Conservation (phyloP, 2,888 invertebrate genomes). For the Torymus auratus region DNA sequence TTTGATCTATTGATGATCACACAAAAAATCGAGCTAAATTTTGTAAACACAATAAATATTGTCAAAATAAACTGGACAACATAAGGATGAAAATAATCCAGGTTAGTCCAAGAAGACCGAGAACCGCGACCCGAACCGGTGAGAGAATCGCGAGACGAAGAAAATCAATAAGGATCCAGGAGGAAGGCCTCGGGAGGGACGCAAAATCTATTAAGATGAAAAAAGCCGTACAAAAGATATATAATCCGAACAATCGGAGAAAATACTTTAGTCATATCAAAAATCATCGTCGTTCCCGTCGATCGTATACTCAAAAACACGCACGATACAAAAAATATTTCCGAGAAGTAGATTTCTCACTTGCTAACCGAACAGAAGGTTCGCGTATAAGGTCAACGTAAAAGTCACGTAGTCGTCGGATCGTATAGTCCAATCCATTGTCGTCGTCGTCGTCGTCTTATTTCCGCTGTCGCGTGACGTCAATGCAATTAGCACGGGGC, state of each 20-base stretch:
- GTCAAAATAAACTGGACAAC: no score
- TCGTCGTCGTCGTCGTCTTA: not conserved
- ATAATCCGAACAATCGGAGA: conserved; percentile 19
- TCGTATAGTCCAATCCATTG: not conserved
- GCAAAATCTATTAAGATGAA: conserved; percentile 1
- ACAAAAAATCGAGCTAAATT: no score
- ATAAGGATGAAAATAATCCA: no score
- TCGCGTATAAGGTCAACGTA: conserved; percentile 10
- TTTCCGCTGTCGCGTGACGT: not conserved
- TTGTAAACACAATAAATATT: no score
- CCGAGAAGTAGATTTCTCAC: no score
- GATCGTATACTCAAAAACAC: not conserved
- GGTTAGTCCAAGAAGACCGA: conserved; percentile 5
- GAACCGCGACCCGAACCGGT: conserved; percentile 4
- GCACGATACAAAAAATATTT: not conserved
- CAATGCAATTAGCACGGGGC: conserved; percentile 20
- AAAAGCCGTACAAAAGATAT: conserved; percentile 31
- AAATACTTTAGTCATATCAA: conserved; percentile 1
- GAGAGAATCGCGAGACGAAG: conserved; percentile 5
- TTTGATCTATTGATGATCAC: no score
- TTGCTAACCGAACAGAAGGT: not conserved
- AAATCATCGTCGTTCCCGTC: not conserved
- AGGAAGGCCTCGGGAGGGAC: not conserved
- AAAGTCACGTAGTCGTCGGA: not conserved
- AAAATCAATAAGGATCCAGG: conserved; percentile 9